These are phyloP conservation scores for Rostratula benghalensis DNA, from an alignment of 2,113 vertebrate genomes.

Conservation along the genomic window DNA sequence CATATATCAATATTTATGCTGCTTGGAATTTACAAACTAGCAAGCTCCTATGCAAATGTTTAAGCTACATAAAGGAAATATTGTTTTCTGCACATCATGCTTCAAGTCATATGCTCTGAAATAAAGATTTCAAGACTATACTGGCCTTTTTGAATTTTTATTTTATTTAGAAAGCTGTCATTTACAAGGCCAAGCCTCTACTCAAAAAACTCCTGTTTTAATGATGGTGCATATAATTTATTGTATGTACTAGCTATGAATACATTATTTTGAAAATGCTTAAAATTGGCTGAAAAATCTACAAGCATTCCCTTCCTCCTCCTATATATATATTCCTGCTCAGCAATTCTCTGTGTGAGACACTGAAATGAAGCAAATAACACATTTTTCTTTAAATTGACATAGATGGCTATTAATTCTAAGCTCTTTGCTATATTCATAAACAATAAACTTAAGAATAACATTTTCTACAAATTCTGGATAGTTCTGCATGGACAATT, in stretches of 20 bases:
- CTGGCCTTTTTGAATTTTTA: not conserved
- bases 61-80: not conserved
- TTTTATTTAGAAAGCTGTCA: constrained; percentile 15
- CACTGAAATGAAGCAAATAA: constrained; percentile 31
- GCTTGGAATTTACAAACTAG: constrained; percentile 10
- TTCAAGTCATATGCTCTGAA: not conserved
- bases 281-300: constrained; percentile 51
- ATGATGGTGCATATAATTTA: constrained; percentile 64
- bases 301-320: not conserved
- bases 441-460: constrained; percentile 63
- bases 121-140: not conserved
- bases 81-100: not conserved
- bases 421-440: constrained; percentile 58
- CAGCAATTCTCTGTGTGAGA: constrained; percentile 39
- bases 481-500: constrained; percentile 67
- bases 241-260: constrained; percentile 25
- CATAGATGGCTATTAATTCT: constrained; percentile 60
- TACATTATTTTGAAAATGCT: constrained; percentile 27
- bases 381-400: constrained; percentile 57
- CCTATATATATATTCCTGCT: not conserved
- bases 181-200: constrained; percentile 18
- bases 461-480: constrained; percentile 58
- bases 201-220: not conserved
- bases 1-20: constrained; percentile 38
- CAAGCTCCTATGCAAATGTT: constrained; percentile 27